Evolutionary conservation across 2,797 vertebrate species (phyloP), one percentile per base, ranked within the genome.

Genomic region (Thaleichthys pacificus): DNA sequence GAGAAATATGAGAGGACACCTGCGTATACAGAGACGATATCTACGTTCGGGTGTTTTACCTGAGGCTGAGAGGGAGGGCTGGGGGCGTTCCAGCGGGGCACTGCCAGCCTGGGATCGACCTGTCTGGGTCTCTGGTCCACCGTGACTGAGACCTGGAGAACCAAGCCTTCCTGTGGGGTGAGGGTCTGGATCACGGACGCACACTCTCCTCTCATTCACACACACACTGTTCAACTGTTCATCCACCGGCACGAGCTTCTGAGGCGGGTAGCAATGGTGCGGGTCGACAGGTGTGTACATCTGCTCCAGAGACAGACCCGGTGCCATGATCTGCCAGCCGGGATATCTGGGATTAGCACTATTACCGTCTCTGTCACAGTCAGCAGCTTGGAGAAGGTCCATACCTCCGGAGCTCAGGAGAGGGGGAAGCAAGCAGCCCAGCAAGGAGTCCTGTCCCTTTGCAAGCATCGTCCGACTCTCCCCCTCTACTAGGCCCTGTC

Each of bases 251-350:
- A 83, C 72, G 56, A 79, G 66, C 66, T 82, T 84, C 73, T 91
- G 85, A 12, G 84, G 57, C 71, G 82, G 72, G 78, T 80, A 89
- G 93, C 93, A 15, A 8, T 35, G 32, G 30, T 58, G 54, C 78
- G 93, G 94, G 80, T 96, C 96, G 92, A 98, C 96, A 78, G 93
- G 88, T 83, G 93, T 90, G 90, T 96, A 97, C 84, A 95, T 93
- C 71, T 95, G 96, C 72, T 98, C 96, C 84, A 95, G 89, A 64
- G 95, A 91, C 93, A 95, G 92, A 75, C 95, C 95, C 64, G 96
- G 93, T 54, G 96, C 92, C 94, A 98, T 95, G 77, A 98, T 96
- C 92, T 98, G 97, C 98, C 98, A 99, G 67, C 96, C 95, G 70
- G 95, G 94, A 86, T 96, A 99, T 84, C 95, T 71, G 69, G 51